phyloP scores from a whole-genome alignment of 2,797 vertebrate species.

The Cheirogaleus major region DNA sequence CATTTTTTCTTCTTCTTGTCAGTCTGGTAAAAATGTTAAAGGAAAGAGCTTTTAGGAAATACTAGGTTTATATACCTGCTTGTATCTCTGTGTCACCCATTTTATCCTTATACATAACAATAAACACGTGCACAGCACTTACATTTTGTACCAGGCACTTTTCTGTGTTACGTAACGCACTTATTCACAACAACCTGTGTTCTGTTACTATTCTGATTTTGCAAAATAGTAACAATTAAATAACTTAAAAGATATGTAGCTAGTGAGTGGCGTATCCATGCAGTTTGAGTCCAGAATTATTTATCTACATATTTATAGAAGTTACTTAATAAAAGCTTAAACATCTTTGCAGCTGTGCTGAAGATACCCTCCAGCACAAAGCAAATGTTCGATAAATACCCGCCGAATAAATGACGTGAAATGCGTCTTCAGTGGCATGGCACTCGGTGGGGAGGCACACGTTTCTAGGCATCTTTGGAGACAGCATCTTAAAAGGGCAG shows the following conservation, averaged over 20 bases:
- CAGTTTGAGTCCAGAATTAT: not conserved
- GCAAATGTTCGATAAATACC: not conserved
- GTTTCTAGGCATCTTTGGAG: not conserved
- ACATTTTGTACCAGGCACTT: not conserved
- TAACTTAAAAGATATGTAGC: not conserved
- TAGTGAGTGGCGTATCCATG: not conserved
- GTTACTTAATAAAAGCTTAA: not conserved
- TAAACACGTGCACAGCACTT: not conserved
- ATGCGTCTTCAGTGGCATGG: not conserved
- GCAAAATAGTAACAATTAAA: not conserved
- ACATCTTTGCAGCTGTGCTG: not conserved
- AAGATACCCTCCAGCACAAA: not conserved
- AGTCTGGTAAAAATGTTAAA: not conserved
- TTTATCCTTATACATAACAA: not conserved
- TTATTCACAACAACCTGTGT: not conserved
- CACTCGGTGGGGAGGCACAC: not conserved
- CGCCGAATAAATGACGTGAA: not conserved
- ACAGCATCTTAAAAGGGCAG: not conserved
- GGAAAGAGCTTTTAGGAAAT: not conserved
- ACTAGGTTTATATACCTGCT: not conserved
- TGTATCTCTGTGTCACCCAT: not conserved
- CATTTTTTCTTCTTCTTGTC: not conserved
- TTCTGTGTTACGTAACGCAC: not conserved
- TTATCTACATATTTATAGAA: not conserved
- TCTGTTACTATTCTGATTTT: not conserved